Evolutionary conservation across 64 coral and sea anemone genomes (phyloP).

Genomic region (Orbicella faveolata): DNA sequence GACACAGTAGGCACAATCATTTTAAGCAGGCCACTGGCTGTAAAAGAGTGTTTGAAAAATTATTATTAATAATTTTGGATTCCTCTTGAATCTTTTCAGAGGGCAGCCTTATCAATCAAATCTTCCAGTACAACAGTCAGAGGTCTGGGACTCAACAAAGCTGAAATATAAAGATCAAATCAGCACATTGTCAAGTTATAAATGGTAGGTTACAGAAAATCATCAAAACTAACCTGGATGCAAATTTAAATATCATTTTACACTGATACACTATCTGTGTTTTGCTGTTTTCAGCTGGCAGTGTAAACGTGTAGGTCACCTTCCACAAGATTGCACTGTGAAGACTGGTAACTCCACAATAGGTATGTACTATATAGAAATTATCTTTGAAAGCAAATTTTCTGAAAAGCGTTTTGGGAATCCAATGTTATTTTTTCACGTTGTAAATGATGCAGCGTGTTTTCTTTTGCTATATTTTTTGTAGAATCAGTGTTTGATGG

Average conservation of each 20-base stretch:
- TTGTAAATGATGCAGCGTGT: no score
- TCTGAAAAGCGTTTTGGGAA: no score
- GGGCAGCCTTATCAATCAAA: background rate
- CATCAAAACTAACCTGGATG: background rate
- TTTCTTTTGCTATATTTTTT: background rate
- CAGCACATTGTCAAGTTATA: slow-evolving; percentile 66
- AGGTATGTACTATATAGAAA: background rate
- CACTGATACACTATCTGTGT: background rate
- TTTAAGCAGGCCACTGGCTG: no score
- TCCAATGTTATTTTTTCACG: no score
- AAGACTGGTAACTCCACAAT: background rate
- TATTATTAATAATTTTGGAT: background rate
- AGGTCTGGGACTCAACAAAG: slow-evolving; percentile 43
- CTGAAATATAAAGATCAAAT: slow-evolving; percentile 38
- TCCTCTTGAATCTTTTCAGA: background rate
- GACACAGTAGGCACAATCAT: no score
- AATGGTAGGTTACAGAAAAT: slow-evolving; percentile 53
- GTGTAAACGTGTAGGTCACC: slow-evolving; percentile 82
- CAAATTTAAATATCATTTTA: background rate
- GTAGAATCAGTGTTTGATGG: background rate
- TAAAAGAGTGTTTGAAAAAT: background rate
- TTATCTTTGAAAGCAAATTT: no score
- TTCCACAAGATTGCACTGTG: slow-evolving; percentile 77
- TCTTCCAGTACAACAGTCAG: background rate
- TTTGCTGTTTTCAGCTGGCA: slow-evolving; percentile 52